Percentiles rank a stretch among this genome's conserved stretches.
phyloP scores from a whole-genome alignment of 1,140 invertebrate genomes.

The Meloidogyne hapla region DNA sequence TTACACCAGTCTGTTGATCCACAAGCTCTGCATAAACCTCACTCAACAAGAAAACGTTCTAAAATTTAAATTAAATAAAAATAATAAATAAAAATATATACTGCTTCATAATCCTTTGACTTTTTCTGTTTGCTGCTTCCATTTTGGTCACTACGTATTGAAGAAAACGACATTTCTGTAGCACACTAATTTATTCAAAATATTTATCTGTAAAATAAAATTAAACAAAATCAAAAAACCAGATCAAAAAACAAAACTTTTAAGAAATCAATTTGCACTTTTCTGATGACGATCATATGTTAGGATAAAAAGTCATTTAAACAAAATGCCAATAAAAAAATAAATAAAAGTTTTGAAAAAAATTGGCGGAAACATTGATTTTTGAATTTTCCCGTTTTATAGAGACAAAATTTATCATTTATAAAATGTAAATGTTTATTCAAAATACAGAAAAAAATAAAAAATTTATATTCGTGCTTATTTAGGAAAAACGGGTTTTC shows the following conservation, averaged over 20 bases:
- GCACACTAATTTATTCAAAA: neutral
- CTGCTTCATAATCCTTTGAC: constrained; percentile 31
- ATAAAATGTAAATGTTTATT: no score
- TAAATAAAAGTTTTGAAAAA: no score
- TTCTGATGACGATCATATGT: neutral
- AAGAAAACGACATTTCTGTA: neutral
- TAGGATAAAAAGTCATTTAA: neutral
- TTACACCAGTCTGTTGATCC: constrained; percentile 36
- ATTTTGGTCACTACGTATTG: neutral
- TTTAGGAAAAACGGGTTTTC: neutral
- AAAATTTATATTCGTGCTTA: no score
- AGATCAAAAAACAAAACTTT: neutral
- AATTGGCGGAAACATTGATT: no score
- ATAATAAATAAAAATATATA: neutral
- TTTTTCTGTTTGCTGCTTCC: neutral
- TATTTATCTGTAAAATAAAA: neutral
- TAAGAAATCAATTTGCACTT: neutral
- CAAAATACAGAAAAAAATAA: no score
- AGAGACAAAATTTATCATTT: no score
- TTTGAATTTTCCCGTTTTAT: no score
- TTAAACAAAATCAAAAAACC: neutral
- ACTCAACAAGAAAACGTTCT: constrained; percentile 42
- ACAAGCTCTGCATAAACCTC: constrained; percentile 53
- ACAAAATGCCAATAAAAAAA: neutral
- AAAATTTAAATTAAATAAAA: constrained; percentile 35